Evolutionary conservation across 2,888 invertebrate genomes (phyloP), one percentile per base, ranked within the genome.

Genomic region (Nomada fucata): DNA sequence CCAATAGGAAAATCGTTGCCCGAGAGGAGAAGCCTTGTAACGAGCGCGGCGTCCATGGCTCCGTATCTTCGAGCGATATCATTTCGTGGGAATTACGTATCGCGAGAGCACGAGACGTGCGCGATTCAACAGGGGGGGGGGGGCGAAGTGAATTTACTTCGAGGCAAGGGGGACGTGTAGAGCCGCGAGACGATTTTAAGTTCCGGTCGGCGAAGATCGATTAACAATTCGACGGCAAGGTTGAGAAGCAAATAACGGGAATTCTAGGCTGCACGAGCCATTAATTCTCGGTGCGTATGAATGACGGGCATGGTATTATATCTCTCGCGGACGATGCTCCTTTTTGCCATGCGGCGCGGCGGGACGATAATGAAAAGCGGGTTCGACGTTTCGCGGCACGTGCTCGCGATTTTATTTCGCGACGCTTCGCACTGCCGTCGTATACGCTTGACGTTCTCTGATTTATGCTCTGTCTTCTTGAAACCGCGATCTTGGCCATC

Each of bases 231-330:
- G 50, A 61, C 55, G 55, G 5, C 53, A 52, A 4, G 13, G 47
- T 47, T 47, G 9, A 75, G 67, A 77, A 76, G 75, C 77, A 74
- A 83, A 78, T 87, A 80, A 78, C 29, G 52, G 59, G 67, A 70
- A 61, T 82, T 69, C 60, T 55, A 50, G 65, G 44, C 59, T 63
- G 67, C 72, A 20, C 50, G 60, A 70, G 69, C 55, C 89, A 88
- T 90, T 87, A 88, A 89, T 89, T 91, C 81, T 85, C 77, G 18
- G 67, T 81, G 79, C 76, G 81, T 83, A 83, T 87, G 89, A 90
- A 86, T 86, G 91, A 89, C 89, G 86, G 79, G 82, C 75, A 78
- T 29, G 83, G 85, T 90, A 89, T 91, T 36, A 36, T 36, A 36
- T 36, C 36, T 36, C 29, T 7, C 88, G 84, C 11, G 82, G 69